phyloP scores from a whole-genome alignment of 2,113 vertebrate genomes.

The Pollachius pollachius region DNA sequence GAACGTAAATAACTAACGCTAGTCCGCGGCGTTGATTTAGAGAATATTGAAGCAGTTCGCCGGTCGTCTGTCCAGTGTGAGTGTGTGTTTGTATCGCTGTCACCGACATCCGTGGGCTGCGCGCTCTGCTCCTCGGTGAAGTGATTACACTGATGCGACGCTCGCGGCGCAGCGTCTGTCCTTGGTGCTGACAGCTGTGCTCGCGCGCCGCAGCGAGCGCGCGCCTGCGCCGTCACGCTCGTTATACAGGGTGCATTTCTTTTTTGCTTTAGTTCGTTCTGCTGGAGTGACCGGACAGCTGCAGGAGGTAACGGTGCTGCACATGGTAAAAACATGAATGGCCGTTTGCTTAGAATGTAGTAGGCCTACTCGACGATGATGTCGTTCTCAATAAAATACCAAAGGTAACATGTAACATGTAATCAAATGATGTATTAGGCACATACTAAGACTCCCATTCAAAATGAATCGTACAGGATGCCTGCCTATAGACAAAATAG shows the following conservation, averaged over 20 bases:
- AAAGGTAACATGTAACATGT: too few species aligned
- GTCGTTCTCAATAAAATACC: too few species aligned
- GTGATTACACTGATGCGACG: constrained; percentile 30
- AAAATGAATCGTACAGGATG: too few species aligned
- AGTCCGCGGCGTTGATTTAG: neutral
- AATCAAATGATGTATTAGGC: too few species aligned
- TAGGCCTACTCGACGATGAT: too few species aligned
- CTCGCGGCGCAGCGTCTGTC: constrained; percentile 65
- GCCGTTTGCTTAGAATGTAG: too few species aligned
- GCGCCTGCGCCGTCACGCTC: constrained; percentile 63
- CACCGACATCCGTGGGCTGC: constrained; percentile 28
- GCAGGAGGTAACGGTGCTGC: neutral
- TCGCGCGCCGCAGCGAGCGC: constrained; percentile 59
- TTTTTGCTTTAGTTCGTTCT: too few species aligned
- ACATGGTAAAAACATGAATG: neutral
- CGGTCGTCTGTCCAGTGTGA: constrained; percentile 1
- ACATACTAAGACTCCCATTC: too few species aligned
- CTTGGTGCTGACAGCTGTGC: constrained; percentile 78
- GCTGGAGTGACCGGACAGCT: neutral
- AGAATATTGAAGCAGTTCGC: constrained; percentile 5
- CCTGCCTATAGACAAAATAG: too few species aligned
- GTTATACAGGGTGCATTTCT: too few species aligned
- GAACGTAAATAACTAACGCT: neutral
- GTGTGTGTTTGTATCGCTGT: neutral
- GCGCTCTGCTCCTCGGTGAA: constrained; percentile 24